Base-by-base conservation (phyloP, 1,140 invertebrate species). In the Heliothis virescens region DNA sequence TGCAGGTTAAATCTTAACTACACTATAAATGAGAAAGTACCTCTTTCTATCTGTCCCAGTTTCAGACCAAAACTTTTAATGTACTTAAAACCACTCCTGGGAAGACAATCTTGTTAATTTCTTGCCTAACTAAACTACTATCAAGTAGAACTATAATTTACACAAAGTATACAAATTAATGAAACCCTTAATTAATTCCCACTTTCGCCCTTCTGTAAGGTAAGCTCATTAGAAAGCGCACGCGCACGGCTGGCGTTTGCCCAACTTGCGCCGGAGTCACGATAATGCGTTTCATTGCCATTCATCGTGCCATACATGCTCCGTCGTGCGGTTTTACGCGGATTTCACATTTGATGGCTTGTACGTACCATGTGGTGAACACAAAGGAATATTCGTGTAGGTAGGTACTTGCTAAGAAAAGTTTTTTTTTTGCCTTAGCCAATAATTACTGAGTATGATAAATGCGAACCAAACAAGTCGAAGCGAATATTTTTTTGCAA, bases 191-290 rank as follows among this genome's bases (percentile, higher is more conserved):
- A 71, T 52, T 53, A 71, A 52, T 2, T 13, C 48, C 7, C 18
- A 53, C 67, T 71, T 53, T 71, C 48, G 16, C 67, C 67, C 67
- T 71, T 52, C 12, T 12, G 67, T 52, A 69, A 53, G 18, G 47
- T 21, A 50, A 18, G 48, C 65, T 71, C 73, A 75, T 75, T 75
- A 62, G 73, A 75, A 75, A 75, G 73, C 47, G 57, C 41, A 34
- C 48, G 48, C 21, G 7, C 52, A 73, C 63, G 48, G 52, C 18
- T 41, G 34, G 52, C 72, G 72, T 57, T 62, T 59, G 48, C 71
- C 52, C 71, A 73, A 73, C 53, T 74, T 59, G 34, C 34, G 26
- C 52, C 7, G 15, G 15, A 41, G 53, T 74, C 57, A 75, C 55
- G 55, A 50, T 62, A 62, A 75, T 75, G 73, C 47, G 47, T 26